Evolutionary conservation across 2,888 invertebrate genomes (phyloP), one percentile per base, ranked within the genome.

Genomic region (Esperia sulphurella): DNA sequence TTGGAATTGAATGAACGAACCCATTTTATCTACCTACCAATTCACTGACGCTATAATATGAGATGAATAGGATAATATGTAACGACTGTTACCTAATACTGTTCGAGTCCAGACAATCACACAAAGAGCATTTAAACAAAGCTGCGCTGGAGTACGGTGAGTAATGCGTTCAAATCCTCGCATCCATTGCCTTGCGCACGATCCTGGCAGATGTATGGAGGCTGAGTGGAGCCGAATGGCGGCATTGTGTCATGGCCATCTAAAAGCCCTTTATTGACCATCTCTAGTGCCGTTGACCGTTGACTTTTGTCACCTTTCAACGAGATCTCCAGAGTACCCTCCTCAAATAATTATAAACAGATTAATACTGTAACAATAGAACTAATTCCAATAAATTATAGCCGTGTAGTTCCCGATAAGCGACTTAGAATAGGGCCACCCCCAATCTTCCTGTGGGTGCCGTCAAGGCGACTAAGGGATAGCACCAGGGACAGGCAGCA

Each of bases 141-240:
- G 77, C 75, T 69, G 64, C 68, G 65, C 52, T 55, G 54, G 54
- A 65, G 61, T 63, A 67, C 62, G 64, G 78, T 81, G 79, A 82
- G 71, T 80, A 76, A 81, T 71, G 68, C 74, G 79, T 69, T 74
- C 76, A 83, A 88, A 88, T 88, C 87, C 86, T 71, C 61, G 57
- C 64, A 66, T 65, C 82, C 72, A 83, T 84, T 80, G 83, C 75
- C 67, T 54, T 56, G 73, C 70, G 71, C 88, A 87, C 88, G 87
- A 75, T 68, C 77, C 71, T 48, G 65, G 69, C 87, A 86, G 86
- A 86, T 87, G 87, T 75, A 80, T 79, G 78, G 63, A 78, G 78
- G 63, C 73, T 61, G 52, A 51, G 52, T 45, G 45, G 45, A 54
- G 46, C 49, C 52, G 46, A 33, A n/a, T 29, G 13, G 40, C 49